A percentile compares a stretch with the other conserved stretches of the same genome.
phyloP scores from a whole-genome alignment of 2,113 vertebrate species.

The Cebidichthys violaceus region DNA sequence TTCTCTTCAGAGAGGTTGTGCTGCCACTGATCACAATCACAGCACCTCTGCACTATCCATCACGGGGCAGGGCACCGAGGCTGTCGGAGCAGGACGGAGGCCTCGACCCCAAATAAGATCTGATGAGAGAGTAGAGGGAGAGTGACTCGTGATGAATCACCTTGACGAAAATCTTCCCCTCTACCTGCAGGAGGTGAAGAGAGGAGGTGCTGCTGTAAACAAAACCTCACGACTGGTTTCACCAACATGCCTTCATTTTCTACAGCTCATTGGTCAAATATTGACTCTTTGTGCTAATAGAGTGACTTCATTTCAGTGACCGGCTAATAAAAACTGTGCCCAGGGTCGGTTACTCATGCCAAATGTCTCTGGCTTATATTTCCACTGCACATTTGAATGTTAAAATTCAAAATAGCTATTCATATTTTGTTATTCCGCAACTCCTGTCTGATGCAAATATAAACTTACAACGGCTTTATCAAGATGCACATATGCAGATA shows the following conservation, averaged over 20 bases:
- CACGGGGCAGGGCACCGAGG: conserved; percentile 24
- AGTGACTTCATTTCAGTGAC: conserved; percentile 2
- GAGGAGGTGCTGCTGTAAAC: conserved; percentile 44
- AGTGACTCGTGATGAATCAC: conserved; percentile 49
- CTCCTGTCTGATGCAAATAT: background rate
- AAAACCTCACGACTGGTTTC: conserved; percentile 5
- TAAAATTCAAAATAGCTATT: background rate
- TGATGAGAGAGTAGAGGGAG: conserved; percentile 51
- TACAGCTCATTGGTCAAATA: conserved; percentile 28
- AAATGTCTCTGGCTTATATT: background rate
- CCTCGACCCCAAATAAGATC: conserved; percentile 41
- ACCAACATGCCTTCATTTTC: background rate
- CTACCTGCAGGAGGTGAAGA: conserved; percentile 8
- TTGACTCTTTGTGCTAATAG: conserved; percentile 7
- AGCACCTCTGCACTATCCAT: conserved; percentile 54
- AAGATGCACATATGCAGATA: background rate
- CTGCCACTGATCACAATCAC: conserved; percentile 32
- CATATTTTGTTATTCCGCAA: background rate
- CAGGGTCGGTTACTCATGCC: background rate
- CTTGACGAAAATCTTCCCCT: conserved; percentile 16
- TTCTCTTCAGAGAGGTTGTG: conserved; percentile 33
- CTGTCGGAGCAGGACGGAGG: conserved; percentile 29
- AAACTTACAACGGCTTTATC: background rate
- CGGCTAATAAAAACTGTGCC: background rate
- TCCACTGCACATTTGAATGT: background rate